These are phyloP conservation scores for Epinotia bilunana DNA, from an alignment of 2,888 invertebrate species.

Conservation along the genomic window DNA sequence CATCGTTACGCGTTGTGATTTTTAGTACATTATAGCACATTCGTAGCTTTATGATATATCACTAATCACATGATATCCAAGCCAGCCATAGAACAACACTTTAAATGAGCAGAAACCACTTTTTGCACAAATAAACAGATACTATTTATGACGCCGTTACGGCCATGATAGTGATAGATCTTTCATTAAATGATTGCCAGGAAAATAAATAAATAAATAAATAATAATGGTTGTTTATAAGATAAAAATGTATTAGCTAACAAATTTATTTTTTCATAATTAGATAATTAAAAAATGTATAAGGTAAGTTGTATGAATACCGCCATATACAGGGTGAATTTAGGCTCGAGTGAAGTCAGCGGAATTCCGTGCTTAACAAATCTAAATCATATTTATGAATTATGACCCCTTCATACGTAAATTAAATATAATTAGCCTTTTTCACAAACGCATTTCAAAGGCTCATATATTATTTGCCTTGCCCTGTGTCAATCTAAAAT, in stretches of 20 bases:
- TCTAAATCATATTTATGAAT: no score
- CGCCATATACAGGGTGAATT: no score
- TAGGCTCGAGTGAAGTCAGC: no score
- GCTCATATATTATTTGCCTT: no score
- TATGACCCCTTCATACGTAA: no score
- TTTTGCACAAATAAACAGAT: constrained; percentile 77
- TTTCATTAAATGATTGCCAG: constrained; percentile 51
- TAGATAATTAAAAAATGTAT: not conserved
- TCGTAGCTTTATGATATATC: constrained; percentile 48
- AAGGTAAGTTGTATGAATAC: not conserved
- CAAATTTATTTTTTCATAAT: not conserved
- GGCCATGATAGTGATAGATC: constrained; percentile 74
- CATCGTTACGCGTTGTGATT: constrained; percentile 64
- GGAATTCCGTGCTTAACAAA: no score
- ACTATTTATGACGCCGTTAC: constrained; percentile 82
- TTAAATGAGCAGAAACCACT: constrained; percentile 48
- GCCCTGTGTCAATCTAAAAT: no score
- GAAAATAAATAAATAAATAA: not conserved
- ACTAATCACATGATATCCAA: constrained; percentile 66
- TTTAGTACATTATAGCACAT: constrained; percentile 69
- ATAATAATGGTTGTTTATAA: not conserved
- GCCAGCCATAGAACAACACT: constrained; percentile 48
- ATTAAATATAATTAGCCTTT: no score
- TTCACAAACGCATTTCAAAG: no score
- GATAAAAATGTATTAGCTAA: no score